Evolutionary conservation across 2,113 vertebrate species (phyloP).

Genomic region (Galemys pyrenaicus): DNA sequence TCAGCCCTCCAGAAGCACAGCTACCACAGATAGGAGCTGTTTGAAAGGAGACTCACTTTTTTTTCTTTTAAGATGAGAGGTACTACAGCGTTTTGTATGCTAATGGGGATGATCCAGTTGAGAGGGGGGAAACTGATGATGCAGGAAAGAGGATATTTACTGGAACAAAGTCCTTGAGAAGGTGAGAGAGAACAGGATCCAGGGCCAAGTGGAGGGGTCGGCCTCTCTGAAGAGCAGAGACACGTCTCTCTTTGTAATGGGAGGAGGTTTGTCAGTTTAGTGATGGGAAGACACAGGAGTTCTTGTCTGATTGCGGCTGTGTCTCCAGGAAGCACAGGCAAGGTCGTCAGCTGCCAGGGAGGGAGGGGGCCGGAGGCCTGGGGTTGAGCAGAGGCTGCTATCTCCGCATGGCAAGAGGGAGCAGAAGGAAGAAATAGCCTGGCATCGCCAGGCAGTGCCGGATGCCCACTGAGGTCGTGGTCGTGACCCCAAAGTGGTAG

Average conservation of each 20-base stretch:
- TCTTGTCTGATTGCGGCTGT: conserved; percentile 59
- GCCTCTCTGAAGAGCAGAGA: conserved; percentile 50
- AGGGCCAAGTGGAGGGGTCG: not conserved
- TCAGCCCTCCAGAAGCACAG: not conserved
- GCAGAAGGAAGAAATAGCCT: not conserved
- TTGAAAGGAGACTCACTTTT: not conserved
- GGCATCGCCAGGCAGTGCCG: not conserved
- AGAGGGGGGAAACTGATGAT: conserved; percentile 51
- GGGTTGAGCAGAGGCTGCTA: not conserved
- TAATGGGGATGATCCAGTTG: conserved; percentile 48
- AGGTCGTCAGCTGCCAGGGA: conserved; percentile 37
- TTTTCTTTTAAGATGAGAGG: conserved; percentile 42
- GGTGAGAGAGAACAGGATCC: conserved; percentile 42
- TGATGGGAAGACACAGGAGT: conserved; percentile 44
- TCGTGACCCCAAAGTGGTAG: not conserved
- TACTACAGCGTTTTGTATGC: conserved; percentile 51
- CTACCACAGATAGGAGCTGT: not conserved
- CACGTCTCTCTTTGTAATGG: conserved; percentile 26
- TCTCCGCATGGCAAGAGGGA: not conserved
- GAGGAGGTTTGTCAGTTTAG: conserved; percentile 57
- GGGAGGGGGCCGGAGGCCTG: not conserved
- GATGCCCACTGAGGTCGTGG: not conserved
- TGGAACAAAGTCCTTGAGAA: conserved; percentile 68
- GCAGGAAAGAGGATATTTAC: conserved; percentile 56
- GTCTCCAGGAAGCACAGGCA: conserved; percentile 51